Evolutionary conservation across 1,140 invertebrate species (phyloP).

Genomic region (Scylla paramamosain): DNA sequence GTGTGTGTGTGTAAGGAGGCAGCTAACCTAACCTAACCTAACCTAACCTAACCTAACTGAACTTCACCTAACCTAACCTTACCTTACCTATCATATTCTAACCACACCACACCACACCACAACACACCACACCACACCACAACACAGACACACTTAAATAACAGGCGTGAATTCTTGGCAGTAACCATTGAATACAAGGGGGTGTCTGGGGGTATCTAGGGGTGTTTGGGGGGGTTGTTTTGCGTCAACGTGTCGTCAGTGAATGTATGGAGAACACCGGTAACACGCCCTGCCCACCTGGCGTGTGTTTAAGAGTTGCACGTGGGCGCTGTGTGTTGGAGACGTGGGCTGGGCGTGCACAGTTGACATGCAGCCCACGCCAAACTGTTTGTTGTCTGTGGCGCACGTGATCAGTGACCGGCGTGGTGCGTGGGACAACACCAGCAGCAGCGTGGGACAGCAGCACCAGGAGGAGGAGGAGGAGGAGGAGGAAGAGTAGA

Average conservation of each 20-base stretch:
- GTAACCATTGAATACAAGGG: neutral
- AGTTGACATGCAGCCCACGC: neutral
- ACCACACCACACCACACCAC: too few relatives aligned
- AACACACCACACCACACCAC: too few relatives aligned
- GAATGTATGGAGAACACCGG: neutral
- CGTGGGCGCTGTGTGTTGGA: neutral
- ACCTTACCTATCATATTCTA: too few relatives aligned
- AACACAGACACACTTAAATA: too few relatives aligned
- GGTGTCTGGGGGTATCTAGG: neutral
- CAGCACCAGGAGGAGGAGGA: too few relatives aligned
- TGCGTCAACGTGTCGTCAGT: neutral
- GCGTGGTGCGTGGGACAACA: neutral
- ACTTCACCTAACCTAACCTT: too few relatives aligned
- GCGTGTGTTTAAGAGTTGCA: neutral
- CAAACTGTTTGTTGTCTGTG: neutral
- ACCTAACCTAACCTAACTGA: too few relatives aligned
- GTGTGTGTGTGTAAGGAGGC: too few relatives aligned
- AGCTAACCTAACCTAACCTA: too few relatives aligned
- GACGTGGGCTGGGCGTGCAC: neutral
- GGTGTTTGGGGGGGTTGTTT: neutral
- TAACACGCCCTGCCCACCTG: neutral
- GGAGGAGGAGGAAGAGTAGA: too few relatives aligned
- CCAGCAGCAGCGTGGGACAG: too few relatives aligned
- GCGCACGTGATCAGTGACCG: neutral
- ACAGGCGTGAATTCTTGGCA: neutral